Evolutionary conservation across 1,140 invertebrate species (phyloP), one percentile per base, ranked within the genome.

Genomic region (Lethrus apterus): DNA sequence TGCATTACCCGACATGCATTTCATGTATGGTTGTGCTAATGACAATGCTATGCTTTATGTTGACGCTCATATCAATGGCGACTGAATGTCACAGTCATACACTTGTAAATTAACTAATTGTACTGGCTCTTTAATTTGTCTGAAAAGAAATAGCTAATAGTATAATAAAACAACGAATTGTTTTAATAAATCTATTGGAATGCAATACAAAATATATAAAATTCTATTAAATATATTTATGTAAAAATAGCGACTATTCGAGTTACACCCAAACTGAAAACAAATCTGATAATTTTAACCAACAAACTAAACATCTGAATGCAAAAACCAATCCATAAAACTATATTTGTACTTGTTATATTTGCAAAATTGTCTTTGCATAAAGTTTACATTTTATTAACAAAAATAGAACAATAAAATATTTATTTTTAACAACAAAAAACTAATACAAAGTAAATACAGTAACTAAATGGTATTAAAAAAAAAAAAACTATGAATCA

Each of bases 121-220:
- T n/a, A n/a, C n/a, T n/a, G n/a, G n/a, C n/a, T n/a, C n/a, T n/a
- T n/a, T n/a, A n/a, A n/a, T n/a, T n/a, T n/a, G n/a, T n/a, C n/a
- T n/a, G n/a, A n/a, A n/a, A n/a, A n/a, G n/a, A n/a, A n/a, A n/a
- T n/a, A n/a, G n/a, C n/a, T n/a, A n/a, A n/a, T n/a, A n/a, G n/a
- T n/a, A n/a, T n/a, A n/a, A n/a, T n/a, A n/a, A n/a, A n/a, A n/a
- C n/a, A n/a, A n/a, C n/a, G n/a, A 36, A 5, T 14, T 34, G 19
- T 17, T 34, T 10, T 18, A 38, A 38, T 21, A 9, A n/a, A 11
- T 23, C 24, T 20, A 9, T 21, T 38, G 20, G 24, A 38, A 38
- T 38, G 35, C 20, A 38, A 38, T 38, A 38, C 35, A 38, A 38
- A 38, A 38, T 38, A 38, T 38, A 38, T 11, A 38, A 38, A 38